Evolutionary conservation across 2,888 invertebrate species (phyloP).

Genomic region (Elysia crispata): DNA sequence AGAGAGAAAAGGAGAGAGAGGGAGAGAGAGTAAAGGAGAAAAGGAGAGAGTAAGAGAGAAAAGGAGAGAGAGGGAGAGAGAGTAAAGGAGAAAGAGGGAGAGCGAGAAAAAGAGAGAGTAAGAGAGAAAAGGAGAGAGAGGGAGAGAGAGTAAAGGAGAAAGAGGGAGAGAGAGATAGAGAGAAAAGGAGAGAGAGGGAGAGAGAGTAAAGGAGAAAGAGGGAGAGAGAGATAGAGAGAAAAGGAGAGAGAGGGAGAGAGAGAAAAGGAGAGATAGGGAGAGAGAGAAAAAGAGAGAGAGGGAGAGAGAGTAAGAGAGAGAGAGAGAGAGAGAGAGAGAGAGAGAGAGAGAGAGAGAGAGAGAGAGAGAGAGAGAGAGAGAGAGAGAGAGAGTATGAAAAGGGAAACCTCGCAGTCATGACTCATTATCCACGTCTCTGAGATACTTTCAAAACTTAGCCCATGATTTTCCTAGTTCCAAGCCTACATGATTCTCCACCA

Average conservation of each 20-base stretch:
- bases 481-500: slow-evolving; percentile 4
- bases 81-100: slow-evolving; percentile 10
- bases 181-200: too few relatives aligned
- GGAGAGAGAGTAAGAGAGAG: neutral
- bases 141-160: neutral
- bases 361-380: slow-evolving; percentile 24
- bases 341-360: slow-evolving; percentile 21
- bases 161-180: neutral
- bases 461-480: too few relatives aligned
- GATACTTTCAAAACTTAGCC: too few relatives aligned
- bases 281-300: slow-evolving; percentile 9
- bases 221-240: too few relatives aligned
- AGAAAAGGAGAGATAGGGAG: slow-evolving; percentile 5
- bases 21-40: too few relatives aligned
- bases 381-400: slow-evolving; percentile 17
- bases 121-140: slow-evolving; percentile 34
- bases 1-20: too few relatives aligned
- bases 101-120: slow-evolving; percentile 20
- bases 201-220: too few relatives aligned
- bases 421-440: too few relatives aligned
- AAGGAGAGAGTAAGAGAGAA: neutral
- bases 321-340: too few relatives aligned
- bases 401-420: too few relatives aligned
- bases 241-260: neutral
- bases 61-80: slow-evolving; percentile 18